Base-by-base conservation (phyloP, 2,797 vertebrate species). In the Valencia hispanica region DNA sequence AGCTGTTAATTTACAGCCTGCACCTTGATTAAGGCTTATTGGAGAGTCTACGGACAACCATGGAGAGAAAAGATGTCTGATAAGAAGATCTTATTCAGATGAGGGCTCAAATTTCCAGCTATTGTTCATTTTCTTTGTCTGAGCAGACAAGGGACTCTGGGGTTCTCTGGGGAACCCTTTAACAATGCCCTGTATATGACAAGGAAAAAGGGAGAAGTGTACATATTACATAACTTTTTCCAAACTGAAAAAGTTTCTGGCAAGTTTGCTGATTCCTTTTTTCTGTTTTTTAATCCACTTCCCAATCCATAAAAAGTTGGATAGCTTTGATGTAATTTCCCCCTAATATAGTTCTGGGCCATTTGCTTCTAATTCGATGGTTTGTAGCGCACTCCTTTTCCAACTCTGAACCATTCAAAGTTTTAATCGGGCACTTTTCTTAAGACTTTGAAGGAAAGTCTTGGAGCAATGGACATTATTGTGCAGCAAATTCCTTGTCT, bases 351-450 rank as follows among this genome's bases (percentile, higher is more conserved):
- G 81, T 89, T 90, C 76, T 79, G 85, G 57, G 84, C 63, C 83
- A 87, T 91, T 92, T 89, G 77, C 57, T 79, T 9, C 75, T 84
- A 79, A 91, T 90, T 87, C 76, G 30, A 85, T 51, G 55, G 41
- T 68, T 86, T 80, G 36, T 87, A 73, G 77, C 82, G 79, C 81
- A 74, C 84, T 74, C 73, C 41, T 69, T 82, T 83, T 59, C 73
- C 79, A 73, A 80, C 72, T 78, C 27, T 75, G 66, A 53, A 2
- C 34, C 61, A 39, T 39, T 39, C 61, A 30, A 27, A 84, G 55
- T 85, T 80, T 74, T 78, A 73, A 68, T 78, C 51, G 27, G 36
- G 68, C 75, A 47, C 71, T 72, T 80, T 74, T 27, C 75, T 81
- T 34, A 14, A 45, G 53, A 74, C 51, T 61, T 65, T 39, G 34